Evolutionary conservation across 2,113 vertebrate species (phyloP), one percentile per base, ranked within the genome.

Genomic region (Sigmodon hispidus): DNA sequence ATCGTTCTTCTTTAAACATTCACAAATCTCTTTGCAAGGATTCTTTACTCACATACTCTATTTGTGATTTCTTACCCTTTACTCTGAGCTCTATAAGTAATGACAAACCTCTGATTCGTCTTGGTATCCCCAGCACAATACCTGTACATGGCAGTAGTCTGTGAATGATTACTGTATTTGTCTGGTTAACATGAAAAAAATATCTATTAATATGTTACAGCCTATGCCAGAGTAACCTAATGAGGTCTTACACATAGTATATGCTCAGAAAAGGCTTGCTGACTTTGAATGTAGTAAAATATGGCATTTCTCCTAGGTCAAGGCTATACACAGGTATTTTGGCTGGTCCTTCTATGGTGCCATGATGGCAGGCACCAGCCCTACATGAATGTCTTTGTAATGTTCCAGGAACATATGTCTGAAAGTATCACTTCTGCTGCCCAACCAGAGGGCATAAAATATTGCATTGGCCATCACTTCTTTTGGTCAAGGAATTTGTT

Each of bases 181-280:
- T 87, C 79, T 84, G n/a, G 67, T 31, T 59, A 96, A 67, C 89
- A 43, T 40, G 57, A 87, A 96, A 96, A 94, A 92, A 85, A 92
- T 75, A 92, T 85, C 85, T 90, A 75, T 76, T 88, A 92, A 93
- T 40, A 94, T 45, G 85, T 84, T 81, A 87, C 11, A n/a, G 70
- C 95, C 77, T 85, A 81, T n/a, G 86, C 73, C 48, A 84, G n/a
- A 94, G 90, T 89, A 95, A 84, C 55, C 43, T 61, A 92, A 94
- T 24, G 88, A 94, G 76, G 61, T 34, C 93, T 92, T 93, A 52
- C 52, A 92, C 73, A 91, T 81, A 97, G 36, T 85, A 96, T 73
- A 40, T 92, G 34, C 45, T 94, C 93, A 94, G 84, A 83, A 73
- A 94, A 90, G 50, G 26, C 43, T 85, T 94, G 75, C 31, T 96